Conservation (phyloP, 1,140 invertebrate genomes). For the Drosophila ficusphila region DNA sequence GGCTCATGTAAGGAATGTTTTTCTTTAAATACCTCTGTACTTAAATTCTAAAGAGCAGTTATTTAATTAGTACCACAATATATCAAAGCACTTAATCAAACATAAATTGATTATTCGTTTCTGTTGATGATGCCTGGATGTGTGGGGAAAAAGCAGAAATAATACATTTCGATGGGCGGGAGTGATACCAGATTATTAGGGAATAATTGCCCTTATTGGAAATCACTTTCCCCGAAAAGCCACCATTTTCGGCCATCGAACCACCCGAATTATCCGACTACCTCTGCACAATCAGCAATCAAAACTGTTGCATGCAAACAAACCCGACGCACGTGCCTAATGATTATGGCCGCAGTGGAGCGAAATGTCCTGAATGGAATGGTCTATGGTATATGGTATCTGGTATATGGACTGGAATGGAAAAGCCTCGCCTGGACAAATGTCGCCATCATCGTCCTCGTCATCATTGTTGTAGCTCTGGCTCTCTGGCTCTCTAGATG, state of each 20-base stretch:
- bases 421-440: slow-evolving; percentile 42
- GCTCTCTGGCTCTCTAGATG: slow-evolving; percentile 7
- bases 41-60: not conserved
- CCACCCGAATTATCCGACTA: slow-evolving; percentile 9
- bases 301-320: slow-evolving; percentile 74
- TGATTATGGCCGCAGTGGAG: slow-evolving; percentile 60
- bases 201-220: not conserved
- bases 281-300: slow-evolving; percentile 56
- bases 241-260: not conserved
- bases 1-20: not conserved
- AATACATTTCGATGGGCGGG: no score
- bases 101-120: no score
- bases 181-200: not conserved
- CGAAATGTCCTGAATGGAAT: slow-evolving; percentile 38
- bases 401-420: slow-evolving; percentile 54
- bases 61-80: slow-evolving; percentile 5
- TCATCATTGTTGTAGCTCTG: slow-evolving; percentile 10
- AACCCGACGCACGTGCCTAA: slow-evolving; percentile 66
- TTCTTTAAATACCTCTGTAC: not conserved
- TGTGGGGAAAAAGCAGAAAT: not conserved
- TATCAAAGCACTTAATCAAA: no score
- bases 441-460: slow-evolving; percentile 34
- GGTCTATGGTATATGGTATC: no score
- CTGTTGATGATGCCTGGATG: no score
- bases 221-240: not conserved